These are phyloP conservation scores for Aleiodes sp. DNA, from an alignment of 1,140 invertebrate genomes.

Conservation along the genomic window DNA sequence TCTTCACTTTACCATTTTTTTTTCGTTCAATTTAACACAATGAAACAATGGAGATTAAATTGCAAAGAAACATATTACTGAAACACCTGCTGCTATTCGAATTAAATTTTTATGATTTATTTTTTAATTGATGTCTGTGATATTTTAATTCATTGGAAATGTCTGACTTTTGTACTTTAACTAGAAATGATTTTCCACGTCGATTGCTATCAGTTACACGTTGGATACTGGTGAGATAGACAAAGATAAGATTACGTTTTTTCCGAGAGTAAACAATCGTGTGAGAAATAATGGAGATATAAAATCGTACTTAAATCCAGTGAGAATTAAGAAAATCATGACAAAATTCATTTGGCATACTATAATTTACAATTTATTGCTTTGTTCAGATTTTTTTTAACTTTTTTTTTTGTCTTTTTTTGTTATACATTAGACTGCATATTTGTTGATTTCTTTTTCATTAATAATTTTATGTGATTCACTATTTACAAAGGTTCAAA, in stretches of 20 bases:
- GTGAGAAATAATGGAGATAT: neutral
- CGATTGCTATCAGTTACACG: neutral
- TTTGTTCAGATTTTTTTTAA: constrained; percentile 39
- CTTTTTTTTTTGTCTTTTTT: too few species aligned
- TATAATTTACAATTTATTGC: constrained; percentile 36
- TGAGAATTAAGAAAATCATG: too few species aligned
- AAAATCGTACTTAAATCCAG: too few species aligned
- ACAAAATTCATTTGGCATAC: constrained; percentile 1
- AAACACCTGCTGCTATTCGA: neutral
- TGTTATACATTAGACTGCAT: constrained; percentile 15
- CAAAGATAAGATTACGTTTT: constrained; percentile 50
- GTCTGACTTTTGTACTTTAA: neutral
- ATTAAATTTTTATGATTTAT: neutral
- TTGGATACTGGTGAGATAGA: constrained; percentile 50
- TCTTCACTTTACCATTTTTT: neutral
- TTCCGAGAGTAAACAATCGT: constrained; percentile 3
- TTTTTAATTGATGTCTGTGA: neutral
- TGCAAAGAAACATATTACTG: neutral
- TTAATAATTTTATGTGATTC: constrained; percentile 32
- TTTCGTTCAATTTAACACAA: neutral
- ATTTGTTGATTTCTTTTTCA: constrained; percentile 29
- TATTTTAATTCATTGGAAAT: too few species aligned
- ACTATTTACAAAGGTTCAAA: constrained; percentile 53
- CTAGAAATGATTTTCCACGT: too few species aligned
- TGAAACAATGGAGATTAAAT: neutral